Percentiles rank a stretch among this genome's conserved stretches.
These are phyloP conservation scores for Balaenoptera acutorostrata DNA, from an alignment of 2,113 vertebrate species.

Conservation along the genomic window DNA sequence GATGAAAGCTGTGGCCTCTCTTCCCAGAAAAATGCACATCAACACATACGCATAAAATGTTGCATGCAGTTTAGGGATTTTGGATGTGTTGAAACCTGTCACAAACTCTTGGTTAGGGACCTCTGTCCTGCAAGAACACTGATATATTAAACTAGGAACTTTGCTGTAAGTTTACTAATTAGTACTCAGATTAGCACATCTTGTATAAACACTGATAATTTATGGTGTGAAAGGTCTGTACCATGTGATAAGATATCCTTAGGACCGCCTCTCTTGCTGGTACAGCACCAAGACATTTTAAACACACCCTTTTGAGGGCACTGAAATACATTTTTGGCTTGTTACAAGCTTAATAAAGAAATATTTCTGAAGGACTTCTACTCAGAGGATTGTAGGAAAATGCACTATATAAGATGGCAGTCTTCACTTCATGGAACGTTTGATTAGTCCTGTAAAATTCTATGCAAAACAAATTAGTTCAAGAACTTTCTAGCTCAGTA, in stretches of 20 bases:
- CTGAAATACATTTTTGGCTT: background rate
- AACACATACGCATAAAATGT: background rate
- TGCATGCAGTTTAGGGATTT: background rate
- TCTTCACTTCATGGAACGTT: background rate
- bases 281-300: background rate
- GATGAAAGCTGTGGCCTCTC: background rate
- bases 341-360: background rate
- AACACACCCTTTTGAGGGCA: background rate
- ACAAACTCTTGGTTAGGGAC: background rate
- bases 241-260: background rate
- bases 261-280: background rate
- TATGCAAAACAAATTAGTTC: conserved; percentile 47
- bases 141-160: conserved; percentile 5
- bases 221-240: conserved; percentile 1
- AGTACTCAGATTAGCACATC: background rate
- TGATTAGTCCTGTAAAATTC: conserved; percentile 41
- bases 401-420: background rate
- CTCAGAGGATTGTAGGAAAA: conserved; percentile 37
- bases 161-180: conserved; percentile 25
- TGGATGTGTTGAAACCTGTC: background rate
- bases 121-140: background rate
- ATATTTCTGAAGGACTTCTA: conserved; percentile 41
- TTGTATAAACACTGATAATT: conserved; percentile 10
- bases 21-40: background rate
- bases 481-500: conserved; percentile 11